Percentiles rank a stretch among this genome's conserved stretches.
Conservation (phyloP, 2,797 vertebrate genomes). For the Microchirus variegatus region DNA sequence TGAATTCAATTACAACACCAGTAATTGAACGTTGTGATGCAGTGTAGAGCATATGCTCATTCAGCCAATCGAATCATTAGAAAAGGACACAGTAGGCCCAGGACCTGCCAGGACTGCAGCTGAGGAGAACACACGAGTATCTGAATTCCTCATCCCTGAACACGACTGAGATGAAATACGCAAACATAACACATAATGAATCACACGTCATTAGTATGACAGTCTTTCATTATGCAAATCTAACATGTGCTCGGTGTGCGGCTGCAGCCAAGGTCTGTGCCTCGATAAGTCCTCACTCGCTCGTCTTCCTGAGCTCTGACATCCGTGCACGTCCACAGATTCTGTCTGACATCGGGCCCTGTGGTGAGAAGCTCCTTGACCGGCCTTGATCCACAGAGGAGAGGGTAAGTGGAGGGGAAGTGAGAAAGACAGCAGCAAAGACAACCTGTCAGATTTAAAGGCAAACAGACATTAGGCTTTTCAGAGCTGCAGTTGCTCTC, state of each 20-base stretch:
- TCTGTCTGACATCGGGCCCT: slow-evolving; percentile 68
- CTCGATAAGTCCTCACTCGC: slow-evolving; percentile 24
- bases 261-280: slow-evolving; percentile 36
- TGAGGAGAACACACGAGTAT: slow-evolving; percentile 65
- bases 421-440: slow-evolving; percentile 80
- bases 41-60: slow-evolving; percentile 83
- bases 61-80: slow-evolving; percentile 83
- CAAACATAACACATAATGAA: slow-evolving; percentile 37
- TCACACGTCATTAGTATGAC: slow-evolving; percentile 32
- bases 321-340: slow-evolving; percentile 57
- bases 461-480: slow-evolving; percentile 81
- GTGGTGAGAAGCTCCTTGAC: slow-evolving; percentile 75
- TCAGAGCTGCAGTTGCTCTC: slow-evolving; percentile 69
- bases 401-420: slow-evolving; percentile 80
- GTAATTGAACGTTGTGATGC: slow-evolving; percentile 83
- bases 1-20: slow-evolving; percentile 77
- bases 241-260: slow-evolving; percentile 7
- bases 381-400: slow-evolving; percentile 78
- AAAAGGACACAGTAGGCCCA: slow-evolving; percentile 78
- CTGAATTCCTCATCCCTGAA: slow-evolving; percentile 47
- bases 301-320: slow-evolving; percentile 41
- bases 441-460: slow-evolving; percentile 81
- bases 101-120: slow-evolving; percentile 76
- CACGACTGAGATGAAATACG: slow-evolving; percentile 34
- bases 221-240: slow-evolving; percentile 45